phyloP scores from a whole-genome alignment of 2,888 invertebrate species.

The Agriopis leucophaearia region DNA sequence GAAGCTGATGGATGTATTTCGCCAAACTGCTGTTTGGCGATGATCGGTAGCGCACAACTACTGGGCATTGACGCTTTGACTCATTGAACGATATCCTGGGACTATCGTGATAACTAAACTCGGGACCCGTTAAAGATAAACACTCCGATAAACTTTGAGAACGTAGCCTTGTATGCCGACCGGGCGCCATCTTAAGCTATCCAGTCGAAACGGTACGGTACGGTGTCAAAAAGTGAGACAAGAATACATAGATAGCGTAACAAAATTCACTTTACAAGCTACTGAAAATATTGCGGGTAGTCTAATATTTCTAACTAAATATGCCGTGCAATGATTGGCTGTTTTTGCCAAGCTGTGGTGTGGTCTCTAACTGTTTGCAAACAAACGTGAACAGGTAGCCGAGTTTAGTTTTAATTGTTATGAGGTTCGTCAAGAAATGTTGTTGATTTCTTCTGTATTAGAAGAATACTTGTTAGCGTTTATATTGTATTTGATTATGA shows the following conservation, averaged over 20 bases:
- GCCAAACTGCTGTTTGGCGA: constrained; percentile 85
- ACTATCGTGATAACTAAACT: constrained; percentile 13
- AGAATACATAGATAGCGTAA: too few species aligned
- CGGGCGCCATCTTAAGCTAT: too few species aligned
- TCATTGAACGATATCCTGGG: constrained; percentile 1
- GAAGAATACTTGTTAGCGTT: constrained; percentile 23
- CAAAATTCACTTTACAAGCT: background rate
- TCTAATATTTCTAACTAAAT: too few species aligned
- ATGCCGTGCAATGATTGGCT: background rate
- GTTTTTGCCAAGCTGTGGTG: background rate
- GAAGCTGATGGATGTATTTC: constrained; percentile 90
- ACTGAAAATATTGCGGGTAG: constrained; percentile 1
- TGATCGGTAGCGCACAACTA: constrained; percentile 64
- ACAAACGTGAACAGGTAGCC: constrained; percentile 1
- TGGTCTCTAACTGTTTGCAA: background rate
- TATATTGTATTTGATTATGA: constrained; percentile 11
- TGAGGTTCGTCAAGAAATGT: constrained; percentile 36
- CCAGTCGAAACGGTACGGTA: too few species aligned
- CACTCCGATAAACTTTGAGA: too few species aligned
- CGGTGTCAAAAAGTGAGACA: too few species aligned
- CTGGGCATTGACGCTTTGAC: constrained; percentile 26
- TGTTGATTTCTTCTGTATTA: constrained; percentile 53
- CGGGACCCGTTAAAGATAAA: constrained; percentile 2
- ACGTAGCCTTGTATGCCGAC: too few species aligned
- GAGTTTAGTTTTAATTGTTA: constrained; percentile 28